These are phyloP conservation scores for Barypeithes pellucidus DNA, from an alignment of 2,888 invertebrate genomes.

Conservation along the genomic window DNA sequence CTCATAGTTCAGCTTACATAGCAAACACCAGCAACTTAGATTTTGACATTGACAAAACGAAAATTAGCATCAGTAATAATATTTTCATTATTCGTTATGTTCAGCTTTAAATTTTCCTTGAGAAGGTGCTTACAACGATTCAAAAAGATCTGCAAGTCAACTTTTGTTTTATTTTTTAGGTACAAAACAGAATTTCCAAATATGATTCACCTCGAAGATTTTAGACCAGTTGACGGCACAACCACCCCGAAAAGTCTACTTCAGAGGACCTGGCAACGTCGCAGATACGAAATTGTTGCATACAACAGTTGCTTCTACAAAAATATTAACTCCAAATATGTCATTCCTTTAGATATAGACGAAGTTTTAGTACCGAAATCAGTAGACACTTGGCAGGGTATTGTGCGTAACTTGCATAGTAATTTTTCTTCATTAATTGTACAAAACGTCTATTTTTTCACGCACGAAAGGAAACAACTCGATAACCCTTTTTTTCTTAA, in stretches of 20 bases:
- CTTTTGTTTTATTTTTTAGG: no score
- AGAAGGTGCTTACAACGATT: no score
- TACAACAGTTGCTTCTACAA: slow-evolving; percentile 87
- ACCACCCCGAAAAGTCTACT: slow-evolving; percentile 19
- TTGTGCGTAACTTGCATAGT: slow-evolving; percentile 73
- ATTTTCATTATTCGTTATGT: no score
- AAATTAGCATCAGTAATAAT: no score
- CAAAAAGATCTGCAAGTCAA: no score
- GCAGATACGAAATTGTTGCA: slow-evolving; percentile 81
- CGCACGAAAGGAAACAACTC: slow-evolving; percentile 32
- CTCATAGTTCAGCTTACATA: no score
- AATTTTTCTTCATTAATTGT: slow-evolving; percentile 76
- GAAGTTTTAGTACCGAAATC: slow-evolving; percentile 81
- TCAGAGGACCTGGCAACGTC: slow-evolving; percentile 76
- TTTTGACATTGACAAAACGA: no score
- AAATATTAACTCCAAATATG: slow-evolving; percentile 78
- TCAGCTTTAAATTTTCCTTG: no score
- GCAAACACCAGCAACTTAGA: no score
- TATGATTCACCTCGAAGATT: slow-evolving; percentile 34
- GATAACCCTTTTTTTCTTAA: slow-evolving; percentile 59
- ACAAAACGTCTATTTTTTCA: slow-evolving; percentile 76
- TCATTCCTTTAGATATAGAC: slow-evolving; percentile 82
- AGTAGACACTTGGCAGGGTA: slow-evolving; percentile 74
- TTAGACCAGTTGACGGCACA: slow-evolving; percentile 21
- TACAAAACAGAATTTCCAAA: slow-evolving; percentile 31